phyloP scores from a whole-genome alignment of 2,797 vertebrate species.

The Chaetodon trifasciatus region DNA sequence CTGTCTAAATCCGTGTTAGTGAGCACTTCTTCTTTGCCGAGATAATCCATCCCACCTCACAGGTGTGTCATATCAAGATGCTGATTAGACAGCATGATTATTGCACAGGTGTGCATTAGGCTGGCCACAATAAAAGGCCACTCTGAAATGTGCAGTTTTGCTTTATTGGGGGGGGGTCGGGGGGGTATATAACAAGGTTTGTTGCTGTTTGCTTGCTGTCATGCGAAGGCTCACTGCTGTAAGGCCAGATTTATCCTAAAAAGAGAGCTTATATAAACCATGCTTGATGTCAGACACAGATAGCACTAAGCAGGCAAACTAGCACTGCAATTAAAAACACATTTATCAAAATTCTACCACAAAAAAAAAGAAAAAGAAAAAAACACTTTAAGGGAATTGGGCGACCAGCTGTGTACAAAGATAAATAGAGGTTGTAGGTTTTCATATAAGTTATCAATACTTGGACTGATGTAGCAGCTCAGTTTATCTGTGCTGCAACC shows the following conservation, averaged over 20 bases:
- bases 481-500: not conserved
- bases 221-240: not conserved
- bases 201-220: not conserved
- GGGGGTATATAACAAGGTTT: not conserved
- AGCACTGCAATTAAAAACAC: conserved; percentile 15
- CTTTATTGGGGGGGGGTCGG: no score
- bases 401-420: conserved; percentile 5
- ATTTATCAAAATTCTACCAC: conserved; percentile 11
- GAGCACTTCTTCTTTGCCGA: no score
- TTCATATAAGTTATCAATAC: conserved; percentile 32
- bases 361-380: not conserved
- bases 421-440: conserved; percentile 23
- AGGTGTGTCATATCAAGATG: no score
- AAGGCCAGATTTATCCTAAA: not conserved
- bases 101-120: no score
- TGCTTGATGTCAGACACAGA: not conserved
- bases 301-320: not conserved
- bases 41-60: no score
- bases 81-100: no score
- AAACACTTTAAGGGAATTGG: not conserved
- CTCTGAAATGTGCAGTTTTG: no score
- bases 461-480: conserved; percentile 8
- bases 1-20: no score
- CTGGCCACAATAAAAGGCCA: no score
- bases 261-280: not conserved